Evolutionary conservation across 2,888 invertebrate genomes (phyloP).

Genomic region (Tiphia femorata): DNA sequence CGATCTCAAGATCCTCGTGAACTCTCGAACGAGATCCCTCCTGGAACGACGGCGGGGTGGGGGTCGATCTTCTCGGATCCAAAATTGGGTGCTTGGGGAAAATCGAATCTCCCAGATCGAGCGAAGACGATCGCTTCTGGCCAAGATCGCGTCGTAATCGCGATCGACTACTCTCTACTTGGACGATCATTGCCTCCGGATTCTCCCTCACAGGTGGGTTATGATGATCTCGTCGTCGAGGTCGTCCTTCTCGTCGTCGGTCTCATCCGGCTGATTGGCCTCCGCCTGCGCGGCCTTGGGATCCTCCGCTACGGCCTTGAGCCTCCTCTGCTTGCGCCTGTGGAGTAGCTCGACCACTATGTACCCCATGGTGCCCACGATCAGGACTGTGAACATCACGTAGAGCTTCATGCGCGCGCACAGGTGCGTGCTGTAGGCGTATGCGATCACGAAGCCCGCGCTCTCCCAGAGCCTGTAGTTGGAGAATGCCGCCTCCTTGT

Average conservation of each 20-base stretch:
- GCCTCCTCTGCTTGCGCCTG: conserved; percentile 81
- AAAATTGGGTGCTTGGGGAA: too few relatives aligned
- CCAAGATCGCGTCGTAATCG: too few relatives aligned
- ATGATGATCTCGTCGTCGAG: conserved; percentile 90
- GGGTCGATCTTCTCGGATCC: background rate
- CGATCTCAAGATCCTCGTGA: too few relatives aligned
- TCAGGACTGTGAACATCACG: conserved; percentile 83
- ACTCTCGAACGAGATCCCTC: too few relatives aligned
- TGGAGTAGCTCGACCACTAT: conserved; percentile 85
- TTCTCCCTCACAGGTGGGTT: conserved; percentile 79
- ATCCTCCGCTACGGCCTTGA: conserved; percentile 80
- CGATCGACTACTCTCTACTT: too few relatives aligned
- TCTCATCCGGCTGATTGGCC: conserved; percentile 77
- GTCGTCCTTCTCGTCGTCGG: conserved; percentile 89
- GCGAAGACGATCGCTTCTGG: too few relatives aligned
- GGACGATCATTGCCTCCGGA: conserved; percentile 1
- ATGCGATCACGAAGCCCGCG: conserved; percentile 89
- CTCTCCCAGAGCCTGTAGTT: conserved; percentile 93
- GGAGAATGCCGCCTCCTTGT: conserved; percentile 93
- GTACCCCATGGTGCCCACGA: conserved; percentile 83
- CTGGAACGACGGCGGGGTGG: too few relatives aligned
- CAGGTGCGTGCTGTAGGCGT: conserved; percentile 88
- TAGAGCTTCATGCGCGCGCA: conserved; percentile 90
- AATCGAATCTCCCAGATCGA: too few relatives aligned
- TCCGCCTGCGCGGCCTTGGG: conserved; percentile 78